phyloP scores from a whole-genome alignment of 2,888 invertebrate genomes.

The Orthonevra nobilis region DNA sequence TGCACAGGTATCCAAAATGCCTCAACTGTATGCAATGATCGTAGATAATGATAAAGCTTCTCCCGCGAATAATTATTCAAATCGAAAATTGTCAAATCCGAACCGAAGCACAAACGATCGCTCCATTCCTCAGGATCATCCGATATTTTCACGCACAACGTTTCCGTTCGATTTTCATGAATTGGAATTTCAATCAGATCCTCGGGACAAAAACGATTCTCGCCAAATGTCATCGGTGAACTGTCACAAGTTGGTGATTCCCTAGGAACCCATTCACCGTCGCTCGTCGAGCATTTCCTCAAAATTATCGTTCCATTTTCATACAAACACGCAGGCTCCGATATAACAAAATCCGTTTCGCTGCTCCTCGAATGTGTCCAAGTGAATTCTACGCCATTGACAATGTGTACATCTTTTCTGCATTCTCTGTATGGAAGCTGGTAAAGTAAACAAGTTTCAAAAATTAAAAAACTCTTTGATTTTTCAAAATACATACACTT shows the following conservation, averaged over 20 bases:
- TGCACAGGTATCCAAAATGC: conserved; percentile 82
- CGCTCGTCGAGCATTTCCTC: conserved; percentile 49
- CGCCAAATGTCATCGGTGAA: conserved; percentile 25
- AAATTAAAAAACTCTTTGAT: background rate
- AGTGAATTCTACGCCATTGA: conserved; percentile 31
- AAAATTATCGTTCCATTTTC: conserved; percentile 68
- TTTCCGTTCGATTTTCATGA: conserved; percentile 24
- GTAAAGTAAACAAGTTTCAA: conserved; percentile 17
- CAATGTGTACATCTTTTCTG: conserved; percentile 33
- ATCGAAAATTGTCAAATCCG: conserved; percentile 72
- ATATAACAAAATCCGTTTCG: conserved; percentile 70
- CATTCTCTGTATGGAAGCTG: conserved; percentile 49
- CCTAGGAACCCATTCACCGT: conserved; percentile 73
- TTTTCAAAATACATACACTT: conserved; percentile 55
- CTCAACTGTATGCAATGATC: conserved; percentile 59
- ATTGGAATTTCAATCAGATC: conserved; percentile 72
- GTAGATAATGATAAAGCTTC: conserved; percentile 75
- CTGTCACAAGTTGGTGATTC: conserved; percentile 71
- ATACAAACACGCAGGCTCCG: conserved; percentile 76
- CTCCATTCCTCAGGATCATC: conserved; percentile 73
- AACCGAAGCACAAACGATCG: conserved; percentile 74
- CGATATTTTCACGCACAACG: conserved; percentile 77
- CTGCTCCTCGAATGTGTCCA: conserved; percentile 47
- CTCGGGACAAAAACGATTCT: conserved; percentile 73
- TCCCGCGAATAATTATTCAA: conserved; percentile 60